Conservation (phyloP, 2,113 vertebrate species). For the Lota lota region DNA sequence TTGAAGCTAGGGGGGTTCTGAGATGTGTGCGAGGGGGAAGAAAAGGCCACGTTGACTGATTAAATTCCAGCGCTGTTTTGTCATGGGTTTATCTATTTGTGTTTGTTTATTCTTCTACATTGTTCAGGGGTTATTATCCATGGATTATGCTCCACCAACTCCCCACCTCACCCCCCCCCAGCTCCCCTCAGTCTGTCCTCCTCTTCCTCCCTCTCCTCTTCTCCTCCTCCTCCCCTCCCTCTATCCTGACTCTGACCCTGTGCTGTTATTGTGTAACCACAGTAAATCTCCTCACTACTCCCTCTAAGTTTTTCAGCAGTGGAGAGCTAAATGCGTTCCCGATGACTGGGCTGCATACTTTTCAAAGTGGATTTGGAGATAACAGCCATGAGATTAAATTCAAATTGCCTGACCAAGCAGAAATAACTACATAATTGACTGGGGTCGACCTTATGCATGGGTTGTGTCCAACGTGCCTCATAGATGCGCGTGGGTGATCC, state of each 20-base stretch:
- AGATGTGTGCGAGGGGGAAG: background rate
- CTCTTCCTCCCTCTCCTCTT: too few species aligned
- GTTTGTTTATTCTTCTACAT: background rate
- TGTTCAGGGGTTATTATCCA: slow-evolving; percentile 3
- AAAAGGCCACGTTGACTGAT: slow-evolving; percentile 21
- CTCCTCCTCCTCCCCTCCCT: background rate
- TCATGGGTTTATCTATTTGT: slow-evolving; percentile 27
- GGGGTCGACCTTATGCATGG: slow-evolving; percentile 32
- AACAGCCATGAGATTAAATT: slow-evolving; percentile 61
- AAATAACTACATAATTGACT: slow-evolving; percentile 57
- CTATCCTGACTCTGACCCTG: background rate
- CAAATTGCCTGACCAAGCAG: slow-evolving; percentile 56
- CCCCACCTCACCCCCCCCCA: background rate
- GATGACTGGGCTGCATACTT: slow-evolving; percentile 30
- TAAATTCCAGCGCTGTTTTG: slow-evolving; percentile 20
- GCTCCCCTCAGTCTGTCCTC: too few species aligned
- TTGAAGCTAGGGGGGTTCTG: background rate
- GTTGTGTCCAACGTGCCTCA: slow-evolving; percentile 32
- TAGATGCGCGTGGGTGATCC: slow-evolving; percentile 14
- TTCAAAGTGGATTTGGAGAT: slow-evolving; percentile 45
- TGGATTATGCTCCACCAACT: slow-evolving; percentile 9
- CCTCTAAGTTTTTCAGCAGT: background rate
- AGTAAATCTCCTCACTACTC: background rate
- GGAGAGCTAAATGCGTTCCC: slow-evolving; percentile 6
- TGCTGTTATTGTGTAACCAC: background rate